These are phyloP conservation scores for Lynx canadensis DNA, from an alignment of 2,113 vertebrate genomes.

Conservation along the genomic window DNA sequence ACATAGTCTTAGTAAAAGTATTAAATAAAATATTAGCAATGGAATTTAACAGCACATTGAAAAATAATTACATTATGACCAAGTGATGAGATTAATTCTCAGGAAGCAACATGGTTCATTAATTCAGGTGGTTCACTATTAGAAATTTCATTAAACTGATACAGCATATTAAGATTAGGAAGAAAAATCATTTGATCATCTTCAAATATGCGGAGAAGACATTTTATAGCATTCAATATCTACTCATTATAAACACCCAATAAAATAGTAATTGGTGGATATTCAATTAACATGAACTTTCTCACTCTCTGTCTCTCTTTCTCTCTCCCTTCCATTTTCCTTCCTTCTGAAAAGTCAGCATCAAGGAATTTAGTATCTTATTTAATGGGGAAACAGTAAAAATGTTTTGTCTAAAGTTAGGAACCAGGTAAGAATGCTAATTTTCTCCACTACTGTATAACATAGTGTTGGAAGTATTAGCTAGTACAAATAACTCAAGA, in stretches of 20 bases:
- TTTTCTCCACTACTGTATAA: background rate
- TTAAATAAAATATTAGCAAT: background rate
- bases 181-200: background rate
- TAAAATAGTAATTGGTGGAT: background rate
- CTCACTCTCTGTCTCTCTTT: background rate
- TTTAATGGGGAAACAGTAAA: background rate
- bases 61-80: background rate
- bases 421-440: background rate
- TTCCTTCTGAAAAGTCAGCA: background rate
- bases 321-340: background rate
- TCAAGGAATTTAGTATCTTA: background rate
- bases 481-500: background rate
- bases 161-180: background rate
- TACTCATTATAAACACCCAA: background rate
- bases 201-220: background rate
- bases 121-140: background rate
- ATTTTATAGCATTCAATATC: background rate
- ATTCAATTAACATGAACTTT: background rate
- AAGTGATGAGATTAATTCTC: background rate
- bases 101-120: background rate
- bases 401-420: background rate
- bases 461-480: background rate
- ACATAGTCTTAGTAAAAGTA: background rate
- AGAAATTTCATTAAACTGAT: background rate
- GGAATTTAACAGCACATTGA: background rate